Base-by-base conservation (phyloP, 2,797 vertebrate genomes). In the Hippoglossus hippoglossus region DNA sequence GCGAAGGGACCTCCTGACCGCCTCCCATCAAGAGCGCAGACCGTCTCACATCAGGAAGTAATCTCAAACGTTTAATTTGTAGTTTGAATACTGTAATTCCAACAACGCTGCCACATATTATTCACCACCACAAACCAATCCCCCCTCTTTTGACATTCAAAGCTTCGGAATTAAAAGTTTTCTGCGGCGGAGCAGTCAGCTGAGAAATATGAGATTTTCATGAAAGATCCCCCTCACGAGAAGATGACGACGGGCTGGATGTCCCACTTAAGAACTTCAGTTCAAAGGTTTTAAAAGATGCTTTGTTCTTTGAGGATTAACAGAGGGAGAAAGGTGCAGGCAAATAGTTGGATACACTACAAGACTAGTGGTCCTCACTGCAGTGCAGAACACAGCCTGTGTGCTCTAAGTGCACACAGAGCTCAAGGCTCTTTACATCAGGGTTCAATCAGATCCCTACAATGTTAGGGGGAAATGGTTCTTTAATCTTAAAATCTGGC, bases 21-120 rank as follows among this genome's bases (percentile, higher is more conserved):
- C 73, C 76, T 79, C 68, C 67, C 77, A 59, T 71, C 63, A 80
- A 75, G 72, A 79, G 77, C n/a, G 16, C 71, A 79, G 73, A 77
- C 83, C 73, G 56, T 63, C 65, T 76, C 53, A 68, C 79, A 82
- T 80, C 73, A 82, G 88, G 83, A 87, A 87, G 82, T 63, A 64
- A 82, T 88, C 72, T 73, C 46, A 39, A 71, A 69, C 71, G 60
- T 83, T 78, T 84, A 86, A 90, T 89, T 83, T 78, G 75, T 66
- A 79, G 76, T 84, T 85, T 75, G 31, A 86, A 80, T 67, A 68
- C 87, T 77, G 74, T 56, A 74, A 73, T 81, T 84, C 75, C 65
- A 83, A 82, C 81, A 83, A 83, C 79, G 86, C 84, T 75, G 24
- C 62, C 85, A 88, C 71, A 21, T 9, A 67, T 44, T 67, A 31